Conservation (phyloP, 1,140 invertebrate species). For the Cydia amplana region DNA sequence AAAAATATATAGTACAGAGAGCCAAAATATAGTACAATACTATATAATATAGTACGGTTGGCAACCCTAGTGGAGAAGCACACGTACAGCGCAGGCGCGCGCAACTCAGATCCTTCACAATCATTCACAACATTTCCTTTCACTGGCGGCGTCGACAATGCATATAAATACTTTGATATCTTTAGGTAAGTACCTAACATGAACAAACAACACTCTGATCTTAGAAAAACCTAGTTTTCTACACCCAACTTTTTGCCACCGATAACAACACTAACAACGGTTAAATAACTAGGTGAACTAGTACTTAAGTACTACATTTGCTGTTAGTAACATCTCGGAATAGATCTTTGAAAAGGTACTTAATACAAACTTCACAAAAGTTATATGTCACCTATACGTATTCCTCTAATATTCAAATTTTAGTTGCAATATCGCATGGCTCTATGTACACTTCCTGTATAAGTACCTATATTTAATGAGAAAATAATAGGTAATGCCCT, state of each 20-base stretch:
- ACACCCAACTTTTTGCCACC: background rate
- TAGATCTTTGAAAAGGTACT: too few species aligned
- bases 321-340: too few species aligned
- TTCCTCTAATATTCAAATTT: too few species aligned
- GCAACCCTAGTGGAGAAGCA: too few species aligned
- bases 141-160: slow-evolving; percentile 72
- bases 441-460: too few species aligned
- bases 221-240: background rate
- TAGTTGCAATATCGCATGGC: too few species aligned
- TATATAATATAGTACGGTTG: too few species aligned
- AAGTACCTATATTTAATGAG: background rate
- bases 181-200: slow-evolving; percentile 44
- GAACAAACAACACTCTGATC: slow-evolving; percentile 39
- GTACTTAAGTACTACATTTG: too few species aligned
- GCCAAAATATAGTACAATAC: too few species aligned
- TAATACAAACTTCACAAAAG: too few species aligned
- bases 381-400: too few species aligned
- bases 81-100: slow-evolving; percentile 65
- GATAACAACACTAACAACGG: background rate
- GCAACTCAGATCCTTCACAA: slow-evolving; percentile 76
- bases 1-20: too few species aligned
- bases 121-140: slow-evolving; percentile 78
- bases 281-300: background rate
- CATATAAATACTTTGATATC: slow-evolving; percentile 48
- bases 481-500: background rate